Base-by-base conservation (phyloP, 2,888 invertebrate genomes). In the Troides aeacus region DNA sequence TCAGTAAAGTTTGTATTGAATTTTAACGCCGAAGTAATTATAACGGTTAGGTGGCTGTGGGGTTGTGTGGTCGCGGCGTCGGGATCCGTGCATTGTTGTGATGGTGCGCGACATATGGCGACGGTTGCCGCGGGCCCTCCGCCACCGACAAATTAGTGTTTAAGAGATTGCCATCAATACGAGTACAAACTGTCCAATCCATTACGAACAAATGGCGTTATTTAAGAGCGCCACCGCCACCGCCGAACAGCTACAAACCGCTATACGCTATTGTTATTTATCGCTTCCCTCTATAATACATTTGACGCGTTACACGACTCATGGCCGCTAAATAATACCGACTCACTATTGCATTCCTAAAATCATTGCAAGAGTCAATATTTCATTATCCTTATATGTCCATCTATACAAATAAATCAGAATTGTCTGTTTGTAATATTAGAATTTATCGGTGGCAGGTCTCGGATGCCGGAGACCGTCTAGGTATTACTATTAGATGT, bases 151-250 rank as follows among this genome's bases (percentile, higher is more conserved):
- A 90, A 90, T 90, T 86, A 84, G 81, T 86, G 82, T 86, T 88
- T 86, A 88, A 88, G 83, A 91, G 91, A 90, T 90, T 87, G 87
- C 86, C 87, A 87, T 90, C 88, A 83, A 84, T 82, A 77, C 79
- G 78, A 74, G 79, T 78, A 81, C 84, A 81, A 83, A 83, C 81
- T 83, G 85, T 84, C 84, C 88, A 84, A 87, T 89, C 88, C 88
- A 90, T 90, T 90, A 89, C 78, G 81, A 79, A 87, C 91, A 90
- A 90, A 89, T 89, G 90, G 87, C 83, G 87, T 82, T 85, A 86
- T 86, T 87, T 75, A 70, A 71, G 72, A 66, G 72, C 71, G 62
- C 60, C 59, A 66, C 67, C 64, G 64, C 60, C 18, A 57, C 62
- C 63, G 53, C 21, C 46, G 30, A 30, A 68, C 23, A 18, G 62